A percentile compares a stretch with the other conserved stretches of the same genome.
phyloP scores from a whole-genome alignment of 2,888 invertebrate species.

The Cryptosula pallasiana region DNA sequence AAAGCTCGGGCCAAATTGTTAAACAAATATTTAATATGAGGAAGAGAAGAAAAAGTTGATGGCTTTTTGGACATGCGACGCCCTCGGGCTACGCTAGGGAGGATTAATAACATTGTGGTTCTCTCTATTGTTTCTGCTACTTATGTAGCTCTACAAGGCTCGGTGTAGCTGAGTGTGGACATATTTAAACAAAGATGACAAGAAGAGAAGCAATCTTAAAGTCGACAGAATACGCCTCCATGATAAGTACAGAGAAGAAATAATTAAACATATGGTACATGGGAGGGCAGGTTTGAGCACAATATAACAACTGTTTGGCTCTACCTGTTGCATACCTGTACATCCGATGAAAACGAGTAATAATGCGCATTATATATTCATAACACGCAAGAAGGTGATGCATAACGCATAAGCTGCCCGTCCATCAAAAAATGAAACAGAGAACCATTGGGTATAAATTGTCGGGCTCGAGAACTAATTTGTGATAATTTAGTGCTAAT shows the following conservation, averaged over 20 bases:
- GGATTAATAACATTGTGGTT: constrained; percentile 2
- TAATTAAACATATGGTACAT: too few species aligned
- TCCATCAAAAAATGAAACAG: background rate
- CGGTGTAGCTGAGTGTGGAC: background rate
- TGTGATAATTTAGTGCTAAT: constrained; percentile 13
- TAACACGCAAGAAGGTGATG: background rate
- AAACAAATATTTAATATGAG: constrained; percentile 11
- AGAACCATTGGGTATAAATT: background rate
- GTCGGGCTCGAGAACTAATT: background rate
- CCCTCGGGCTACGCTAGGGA: background rate
- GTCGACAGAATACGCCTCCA: too few species aligned
- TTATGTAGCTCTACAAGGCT: too few species aligned
- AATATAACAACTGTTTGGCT: too few species aligned
- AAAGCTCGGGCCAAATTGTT: background rate
- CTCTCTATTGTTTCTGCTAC: background rate
- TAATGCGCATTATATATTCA: too few species aligned
- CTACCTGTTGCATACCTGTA: too few species aligned
- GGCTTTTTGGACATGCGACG: background rate
- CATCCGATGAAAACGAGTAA: too few species aligned
- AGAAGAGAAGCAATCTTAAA: too few species aligned
- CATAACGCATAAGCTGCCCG: background rate
- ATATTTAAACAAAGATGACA: too few species aligned
- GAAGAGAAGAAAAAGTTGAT: background rate
- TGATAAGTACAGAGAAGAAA: too few species aligned
- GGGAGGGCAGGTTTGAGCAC: too few species aligned